Percentiles rank a stretch among this genome's conserved stretches.
Conservation (phyloP, 1,140 invertebrate genomes). For the Philopotamus ludificatus region DNA sequence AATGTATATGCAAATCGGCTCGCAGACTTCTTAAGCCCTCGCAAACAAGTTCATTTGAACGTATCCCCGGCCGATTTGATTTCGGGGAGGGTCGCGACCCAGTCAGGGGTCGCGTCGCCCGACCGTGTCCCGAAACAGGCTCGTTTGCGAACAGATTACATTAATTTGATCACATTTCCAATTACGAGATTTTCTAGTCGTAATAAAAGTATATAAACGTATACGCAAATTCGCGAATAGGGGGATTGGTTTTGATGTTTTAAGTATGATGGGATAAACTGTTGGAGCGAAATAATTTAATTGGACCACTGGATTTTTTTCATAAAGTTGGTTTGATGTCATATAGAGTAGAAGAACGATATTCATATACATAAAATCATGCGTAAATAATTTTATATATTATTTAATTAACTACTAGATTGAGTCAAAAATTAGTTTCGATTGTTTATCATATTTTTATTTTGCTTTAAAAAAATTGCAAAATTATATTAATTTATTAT, state of each 20-base stretch:
- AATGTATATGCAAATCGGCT: slow-evolving; percentile 18
- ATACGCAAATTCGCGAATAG: slow-evolving; percentile 1
- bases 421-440: no score
- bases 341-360: no score
- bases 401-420: no score
- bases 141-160: neutral
- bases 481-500: no score
- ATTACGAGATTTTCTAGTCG: neutral
- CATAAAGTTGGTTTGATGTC: no score
- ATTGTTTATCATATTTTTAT: no score
- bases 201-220: no score
- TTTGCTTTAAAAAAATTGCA: no score
- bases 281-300: slow-evolving; percentile 18
- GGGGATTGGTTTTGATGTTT: neutral
- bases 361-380: no score
- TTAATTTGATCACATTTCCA: neutral
- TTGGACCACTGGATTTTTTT: no score
- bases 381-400: no score
- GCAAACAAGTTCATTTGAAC: neutral
- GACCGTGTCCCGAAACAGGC: neutral
- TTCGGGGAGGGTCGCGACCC: neutral
- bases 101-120: neutral
- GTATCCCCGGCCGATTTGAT: neutral
- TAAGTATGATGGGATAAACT: neutral
- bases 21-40: neutral